phyloP scores from a whole-genome alignment of 2,888 invertebrate species.

The Lithophane ornitopus region DNA sequence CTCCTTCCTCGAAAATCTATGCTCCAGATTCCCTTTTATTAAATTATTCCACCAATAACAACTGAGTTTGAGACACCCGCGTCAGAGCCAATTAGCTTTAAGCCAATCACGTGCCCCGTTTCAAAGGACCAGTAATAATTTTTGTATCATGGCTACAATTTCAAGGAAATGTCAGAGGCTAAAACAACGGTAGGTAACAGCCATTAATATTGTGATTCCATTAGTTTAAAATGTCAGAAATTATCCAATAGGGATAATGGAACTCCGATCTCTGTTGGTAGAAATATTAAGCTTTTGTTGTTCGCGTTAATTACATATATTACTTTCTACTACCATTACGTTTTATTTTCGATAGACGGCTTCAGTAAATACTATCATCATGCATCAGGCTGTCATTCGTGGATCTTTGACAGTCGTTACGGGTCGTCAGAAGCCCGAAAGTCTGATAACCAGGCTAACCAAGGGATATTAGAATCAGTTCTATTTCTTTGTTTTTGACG shows the following conservation, averaged over 20 bases:
- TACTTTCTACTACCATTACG: slow-evolving; percentile 7
- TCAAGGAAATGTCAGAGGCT: slow-evolving; percentile 8
- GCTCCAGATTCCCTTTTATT: slow-evolving; percentile 30
- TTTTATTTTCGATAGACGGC: neutral
- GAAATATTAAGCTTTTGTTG: slow-evolving; percentile 1
- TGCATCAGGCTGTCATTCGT: too few species aligned
- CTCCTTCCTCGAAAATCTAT: neutral
- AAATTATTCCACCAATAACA: slow-evolving; percentile 42
- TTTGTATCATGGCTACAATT: neutral
- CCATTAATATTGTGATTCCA: slow-evolving; percentile 4
- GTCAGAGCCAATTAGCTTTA: slow-evolving; percentile 42
- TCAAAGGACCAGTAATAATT: slow-evolving; percentile 30
- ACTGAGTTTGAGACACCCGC: slow-evolving; percentile 44
- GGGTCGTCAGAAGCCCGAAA: too few species aligned
- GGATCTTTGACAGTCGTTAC: too few species aligned
- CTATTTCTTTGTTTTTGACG: too few species aligned
- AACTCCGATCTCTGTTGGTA: neutral
- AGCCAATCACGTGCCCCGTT: slow-evolving; percentile 29
- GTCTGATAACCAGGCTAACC: too few species aligned
- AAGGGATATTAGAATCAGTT: too few species aligned
- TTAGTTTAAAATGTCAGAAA: neutral
- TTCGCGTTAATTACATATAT: neutral
- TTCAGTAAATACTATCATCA: neutral
- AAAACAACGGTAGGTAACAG: neutral
- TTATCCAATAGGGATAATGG: slow-evolving; percentile 6